phyloP scores from a whole-genome alignment of 2,888 invertebrate genomes.

The Orthosia incerta region DNA sequence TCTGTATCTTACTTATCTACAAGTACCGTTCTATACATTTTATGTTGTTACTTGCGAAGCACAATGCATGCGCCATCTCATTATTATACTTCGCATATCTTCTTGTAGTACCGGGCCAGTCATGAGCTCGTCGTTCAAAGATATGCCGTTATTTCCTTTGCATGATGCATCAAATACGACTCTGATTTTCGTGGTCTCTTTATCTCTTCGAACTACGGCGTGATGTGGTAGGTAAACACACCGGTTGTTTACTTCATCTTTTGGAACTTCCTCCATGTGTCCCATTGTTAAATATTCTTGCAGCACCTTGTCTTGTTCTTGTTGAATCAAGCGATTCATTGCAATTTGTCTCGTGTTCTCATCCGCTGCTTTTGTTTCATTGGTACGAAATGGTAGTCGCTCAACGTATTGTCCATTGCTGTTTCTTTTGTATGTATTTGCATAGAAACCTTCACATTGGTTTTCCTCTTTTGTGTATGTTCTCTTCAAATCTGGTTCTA shows the following conservation, averaged over 20 bases:
- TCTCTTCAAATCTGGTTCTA: too few relatives aligned
- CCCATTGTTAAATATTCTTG: conserved; percentile 56
- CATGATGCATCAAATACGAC: conserved; percentile 12
- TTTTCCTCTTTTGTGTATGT: too few relatives aligned
- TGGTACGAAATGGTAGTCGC: too few relatives aligned
- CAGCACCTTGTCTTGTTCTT: conserved; percentile 54
- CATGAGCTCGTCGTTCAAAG: conserved; percentile 26
- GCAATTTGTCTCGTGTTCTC: conserved; percentile 24
- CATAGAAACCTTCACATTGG: too few relatives aligned
- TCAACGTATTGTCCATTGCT: too few relatives aligned
- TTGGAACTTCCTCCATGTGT: conserved; percentile 61
- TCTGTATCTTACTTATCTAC: conserved; percentile 33
- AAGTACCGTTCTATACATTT: conserved; percentile 68
- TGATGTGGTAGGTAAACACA: conserved; percentile 30
- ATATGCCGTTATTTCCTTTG: conserved; percentile 22
- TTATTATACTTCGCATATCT: conserved; percentile 19
- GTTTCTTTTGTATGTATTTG: too few relatives aligned
- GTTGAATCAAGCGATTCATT: conserved; percentile 3
- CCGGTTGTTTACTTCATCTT: conserved; percentile 28
- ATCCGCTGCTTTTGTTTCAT: too few relatives aligned
- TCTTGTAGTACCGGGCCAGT: conserved; percentile 27
- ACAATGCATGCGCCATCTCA: conserved; percentile 16
- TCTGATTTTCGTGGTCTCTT: conserved; percentile 23
- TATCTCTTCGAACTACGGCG: conserved; percentile 19
- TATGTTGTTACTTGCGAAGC: conserved; percentile 24